These are phyloP conservation scores for Hemitrygon akajei DNA, from an alignment of 2,797 vertebrate species.

Conservation along the genomic window DNA sequence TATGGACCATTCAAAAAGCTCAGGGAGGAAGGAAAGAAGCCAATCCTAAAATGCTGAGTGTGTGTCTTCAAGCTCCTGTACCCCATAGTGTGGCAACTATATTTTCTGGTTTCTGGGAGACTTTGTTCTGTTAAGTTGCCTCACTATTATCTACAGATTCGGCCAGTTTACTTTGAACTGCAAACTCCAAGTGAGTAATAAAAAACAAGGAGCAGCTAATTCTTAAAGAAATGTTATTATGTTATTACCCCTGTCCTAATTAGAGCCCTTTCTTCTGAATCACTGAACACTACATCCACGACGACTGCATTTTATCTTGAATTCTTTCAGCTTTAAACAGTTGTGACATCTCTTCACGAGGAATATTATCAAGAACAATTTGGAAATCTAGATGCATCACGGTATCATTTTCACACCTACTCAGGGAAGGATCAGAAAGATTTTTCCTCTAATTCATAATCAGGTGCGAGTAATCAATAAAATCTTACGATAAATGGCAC, in stretches of 20 bases:
- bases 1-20: too few relatives aligned
- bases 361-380: not conserved
- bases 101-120: not conserved
- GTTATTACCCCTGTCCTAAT: not conserved
- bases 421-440: not conserved
- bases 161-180: not conserved
- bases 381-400: not conserved
- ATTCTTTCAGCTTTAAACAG: not conserved
- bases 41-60: too few relatives aligned
- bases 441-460: not conserved
- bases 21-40: too few relatives aligned
- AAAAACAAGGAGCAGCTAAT: not conserved
- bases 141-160: not conserved
- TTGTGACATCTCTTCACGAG: not conserved
- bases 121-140: not conserved
- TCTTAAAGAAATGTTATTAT: not conserved
- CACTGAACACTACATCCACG: not conserved
- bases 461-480: not conserved
- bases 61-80: too few relatives aligned
- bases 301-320: not conserved
- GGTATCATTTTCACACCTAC: not conserved
- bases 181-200: not conserved
- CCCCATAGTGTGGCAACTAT: not conserved
- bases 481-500: not conserved
- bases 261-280: not conserved